Evolutionary conservation across 2,888 invertebrate species (phyloP).

Genomic region (Drosophila nr. fundita): DNA sequence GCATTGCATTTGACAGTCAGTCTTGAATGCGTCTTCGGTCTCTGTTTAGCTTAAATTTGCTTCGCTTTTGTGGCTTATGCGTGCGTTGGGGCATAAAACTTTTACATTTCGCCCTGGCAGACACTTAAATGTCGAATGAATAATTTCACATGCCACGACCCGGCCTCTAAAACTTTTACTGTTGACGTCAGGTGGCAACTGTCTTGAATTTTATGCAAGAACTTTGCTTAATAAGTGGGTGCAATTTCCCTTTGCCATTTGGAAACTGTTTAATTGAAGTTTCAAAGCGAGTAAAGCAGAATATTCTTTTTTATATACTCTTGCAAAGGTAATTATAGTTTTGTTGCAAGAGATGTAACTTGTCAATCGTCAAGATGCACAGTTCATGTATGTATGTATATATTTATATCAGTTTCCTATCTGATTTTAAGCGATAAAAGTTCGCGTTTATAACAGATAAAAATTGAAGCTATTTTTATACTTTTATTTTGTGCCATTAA

Average conservation of each 20-base stretch:
- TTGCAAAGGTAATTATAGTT: background rate
- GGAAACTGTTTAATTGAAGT: constrained; percentile 51
- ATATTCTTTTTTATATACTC: background rate
- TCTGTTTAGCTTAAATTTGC: constrained; percentile 34
- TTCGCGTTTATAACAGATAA: background rate
- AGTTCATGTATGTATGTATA: background rate
- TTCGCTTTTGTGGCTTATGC: constrained; percentile 55
- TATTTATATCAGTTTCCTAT: background rate
- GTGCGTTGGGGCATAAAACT: constrained; percentile 65
- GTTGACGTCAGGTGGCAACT: constrained; percentile 41
- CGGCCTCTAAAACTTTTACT: constrained; percentile 61
- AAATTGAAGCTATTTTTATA: background rate
- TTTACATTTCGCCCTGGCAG: constrained; percentile 68
- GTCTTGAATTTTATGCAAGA: constrained; percentile 49
- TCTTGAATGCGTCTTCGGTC: constrained; percentile 33
- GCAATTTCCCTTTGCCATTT: constrained; percentile 44
- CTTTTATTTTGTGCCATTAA: background rate
- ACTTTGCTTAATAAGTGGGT: constrained; percentile 51
- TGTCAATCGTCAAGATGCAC: background rate
- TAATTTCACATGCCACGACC: constrained; percentile 70
- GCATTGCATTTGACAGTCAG: constrained; percentile 51
- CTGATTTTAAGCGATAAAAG: background rate
- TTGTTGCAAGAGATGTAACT: too few species aligned
- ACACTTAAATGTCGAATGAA: constrained; percentile 78
- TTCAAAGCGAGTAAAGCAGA: constrained; percentile 3